phyloP scores from a whole-genome alignment of 1,140 invertebrate species.

The Lamellibrachia luymesi region DNA sequence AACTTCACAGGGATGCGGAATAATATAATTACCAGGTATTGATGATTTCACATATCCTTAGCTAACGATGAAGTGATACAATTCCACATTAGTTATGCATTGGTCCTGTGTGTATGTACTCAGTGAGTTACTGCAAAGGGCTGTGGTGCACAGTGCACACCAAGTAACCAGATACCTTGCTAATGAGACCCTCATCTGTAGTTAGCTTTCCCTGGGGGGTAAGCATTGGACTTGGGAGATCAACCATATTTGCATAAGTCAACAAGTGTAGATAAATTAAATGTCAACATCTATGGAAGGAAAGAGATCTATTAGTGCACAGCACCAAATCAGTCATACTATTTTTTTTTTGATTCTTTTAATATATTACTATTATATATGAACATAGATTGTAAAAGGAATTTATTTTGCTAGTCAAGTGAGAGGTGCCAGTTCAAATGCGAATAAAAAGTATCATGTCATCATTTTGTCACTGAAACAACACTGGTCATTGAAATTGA shows the following conservation, averaged over 20 bases:
- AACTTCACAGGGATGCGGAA: neutral
- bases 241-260: neutral
- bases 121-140: neutral
- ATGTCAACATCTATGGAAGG: neutral
- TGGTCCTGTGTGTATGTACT: neutral
- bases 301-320: neutral
- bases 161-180: neutral
- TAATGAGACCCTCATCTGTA: neutral
- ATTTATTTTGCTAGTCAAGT: no score
- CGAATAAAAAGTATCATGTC: no score
- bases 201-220: neutral
- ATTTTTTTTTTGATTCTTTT: neutral
- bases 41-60: neutral
- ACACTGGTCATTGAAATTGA: no score
- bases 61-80: neutral
- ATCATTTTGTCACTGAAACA: no score
- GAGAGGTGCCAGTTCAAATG: no score
- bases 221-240: neutral
- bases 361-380: no score
- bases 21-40: neutral
- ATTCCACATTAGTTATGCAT: neutral
- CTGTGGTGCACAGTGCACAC: neutral
- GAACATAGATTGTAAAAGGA: no score
- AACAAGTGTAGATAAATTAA: neutral
- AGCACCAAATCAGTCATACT: neutral